Conservation (phyloP, 2,888 invertebrate species). For the Eustalomyia histrio region DNA sequence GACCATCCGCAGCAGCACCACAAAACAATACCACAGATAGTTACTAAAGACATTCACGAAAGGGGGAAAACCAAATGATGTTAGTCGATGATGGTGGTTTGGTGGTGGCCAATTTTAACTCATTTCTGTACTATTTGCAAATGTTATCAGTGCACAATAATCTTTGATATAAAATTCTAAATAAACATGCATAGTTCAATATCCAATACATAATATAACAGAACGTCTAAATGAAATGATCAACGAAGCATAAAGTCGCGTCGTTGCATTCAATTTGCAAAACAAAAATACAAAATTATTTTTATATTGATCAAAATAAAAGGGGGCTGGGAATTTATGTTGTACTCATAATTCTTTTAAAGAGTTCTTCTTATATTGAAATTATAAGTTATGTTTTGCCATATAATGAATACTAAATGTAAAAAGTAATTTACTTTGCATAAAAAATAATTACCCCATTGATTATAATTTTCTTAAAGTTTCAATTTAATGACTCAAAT, state of each 20-base stretch:
- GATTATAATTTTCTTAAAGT: conserved; percentile 7
- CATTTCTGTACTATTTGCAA: conserved; percentile 66
- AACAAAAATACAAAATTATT: conserved; percentile 7
- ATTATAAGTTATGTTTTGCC: too few species aligned
- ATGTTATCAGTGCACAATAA: conserved; percentile 77
- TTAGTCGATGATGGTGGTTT: conserved; percentile 29
- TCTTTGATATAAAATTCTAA: conserved; percentile 69
- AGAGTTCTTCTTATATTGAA: background rate
- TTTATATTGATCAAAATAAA: conserved; percentile 41
- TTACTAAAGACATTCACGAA: conserved; percentile 35
- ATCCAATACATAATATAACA: conserved; percentile 35
- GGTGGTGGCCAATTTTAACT: conserved; percentile 21
- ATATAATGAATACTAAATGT: background rate
- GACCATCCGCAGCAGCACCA: conserved; percentile 62
- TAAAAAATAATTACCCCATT: background rate
- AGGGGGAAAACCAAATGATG: conserved; percentile 36
- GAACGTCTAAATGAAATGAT: conserved; percentile 65
- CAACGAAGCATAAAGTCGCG: conserved; percentile 73
- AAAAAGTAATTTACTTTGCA: background rate
- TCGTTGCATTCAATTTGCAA: conserved; percentile 61
- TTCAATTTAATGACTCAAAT: conserved; percentile 42
- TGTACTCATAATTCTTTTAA: background rate
- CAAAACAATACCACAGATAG: conserved; percentile 9
- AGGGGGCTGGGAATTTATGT: conserved; percentile 12
- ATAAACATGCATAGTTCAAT: conserved; percentile 53